These are phyloP conservation scores for Helleia helle DNA, from an alignment of 2,888 invertebrate genomes.

Conservation along the genomic window DNA sequence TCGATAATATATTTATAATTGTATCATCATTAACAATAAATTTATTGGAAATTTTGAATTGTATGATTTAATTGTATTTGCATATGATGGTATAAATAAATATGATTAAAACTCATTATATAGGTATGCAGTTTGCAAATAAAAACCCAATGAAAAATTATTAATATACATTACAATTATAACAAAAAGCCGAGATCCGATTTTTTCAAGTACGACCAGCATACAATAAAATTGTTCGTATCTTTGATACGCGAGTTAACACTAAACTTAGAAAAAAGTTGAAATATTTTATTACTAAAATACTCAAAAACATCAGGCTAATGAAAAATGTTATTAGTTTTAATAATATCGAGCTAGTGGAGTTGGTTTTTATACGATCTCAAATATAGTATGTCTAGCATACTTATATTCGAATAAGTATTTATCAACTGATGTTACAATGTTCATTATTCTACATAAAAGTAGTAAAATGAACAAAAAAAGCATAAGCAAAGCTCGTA, in stretches of 20 bases:
- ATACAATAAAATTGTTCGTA: background rate
- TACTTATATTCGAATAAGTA: constrained; percentile 36
- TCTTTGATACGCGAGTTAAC: background rate
- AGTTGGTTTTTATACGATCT: constrained; percentile 19
- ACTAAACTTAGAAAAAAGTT: too few relatives aligned
- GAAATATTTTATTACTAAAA: too few relatives aligned
- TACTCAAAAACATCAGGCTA: too few relatives aligned
- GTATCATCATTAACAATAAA: constrained; percentile 42
- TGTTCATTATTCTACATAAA: constrained; percentile 38
- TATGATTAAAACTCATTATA: constrained; percentile 13
- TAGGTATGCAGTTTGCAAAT: constrained; percentile 17
- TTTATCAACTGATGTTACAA: constrained; percentile 16
- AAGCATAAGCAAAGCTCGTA: background rate
- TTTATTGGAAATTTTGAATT: constrained; percentile 47
- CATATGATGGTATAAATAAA: constrained; percentile 17
- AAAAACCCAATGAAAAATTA: constrained; percentile 57
- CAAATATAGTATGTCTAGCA: constrained; percentile 50
- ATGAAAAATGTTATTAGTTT: background rate
- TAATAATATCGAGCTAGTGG: background rate
- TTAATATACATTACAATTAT: constrained; percentile 24
- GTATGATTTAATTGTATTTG: constrained; percentile 42
- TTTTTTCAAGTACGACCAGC: constrained; percentile 5
- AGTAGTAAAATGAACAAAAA: constrained; percentile 39
- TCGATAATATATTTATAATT: constrained; percentile 23
- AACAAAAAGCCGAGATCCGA: background rate